Evolutionary conservation across 2,113 vertebrate species (phyloP).

Genomic region (Parus major): DNA sequence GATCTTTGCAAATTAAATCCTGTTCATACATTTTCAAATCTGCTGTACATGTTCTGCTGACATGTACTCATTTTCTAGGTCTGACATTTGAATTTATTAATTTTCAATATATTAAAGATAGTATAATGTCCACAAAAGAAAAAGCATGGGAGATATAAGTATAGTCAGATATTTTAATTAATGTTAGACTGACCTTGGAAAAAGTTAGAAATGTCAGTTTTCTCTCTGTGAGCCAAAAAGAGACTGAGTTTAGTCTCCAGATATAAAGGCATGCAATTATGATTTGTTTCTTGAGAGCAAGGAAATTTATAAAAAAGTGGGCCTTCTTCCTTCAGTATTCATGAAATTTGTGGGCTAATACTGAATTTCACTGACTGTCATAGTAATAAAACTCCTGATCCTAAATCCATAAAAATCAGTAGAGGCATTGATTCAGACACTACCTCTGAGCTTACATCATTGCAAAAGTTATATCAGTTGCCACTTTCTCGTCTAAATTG

Average conservation of each 20-base stretch:
- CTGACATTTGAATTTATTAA: not conserved
- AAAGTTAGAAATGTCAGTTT: not conserved
- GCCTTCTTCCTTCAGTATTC: not conserved
- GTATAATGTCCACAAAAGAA: not conserved
- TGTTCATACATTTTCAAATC: not conserved
- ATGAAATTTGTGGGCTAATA: not conserved
- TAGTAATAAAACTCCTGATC: not conserved
- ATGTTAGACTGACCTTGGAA: not conserved
- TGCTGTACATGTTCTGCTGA: not conserved
- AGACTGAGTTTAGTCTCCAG: not conserved
- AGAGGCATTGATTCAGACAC: not conserved
- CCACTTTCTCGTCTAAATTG: not conserved
- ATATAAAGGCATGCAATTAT: not conserved
- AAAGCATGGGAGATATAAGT: not conserved
- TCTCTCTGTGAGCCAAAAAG: not conserved
- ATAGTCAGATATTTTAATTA: conserved; percentile 7
- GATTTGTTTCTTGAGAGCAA: not conserved
- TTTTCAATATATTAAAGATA: not conserved
- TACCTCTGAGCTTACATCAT: not conserved
- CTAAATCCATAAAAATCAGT: not conserved
- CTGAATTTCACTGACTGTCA: not conserved
- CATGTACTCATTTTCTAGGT: not conserved
- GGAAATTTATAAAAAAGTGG: not conserved
- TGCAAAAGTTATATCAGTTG: not conserved
- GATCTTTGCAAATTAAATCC: not conserved